Conservation (phyloP, 2,113 vertebrate species). For the human region GRCh38 chr6:11281001-11281500, state of each 20-base stretch:
- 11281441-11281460: not conserved
- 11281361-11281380: not conserved
- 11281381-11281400: not conserved
- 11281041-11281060: not conserved
- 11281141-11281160: not conserved
- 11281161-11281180: not conserved
- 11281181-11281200: not conserved
- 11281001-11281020: not conserved
- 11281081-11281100: not conserved
- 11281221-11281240: not conserved
- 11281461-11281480: not conserved
- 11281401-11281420: not conserved
- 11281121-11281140: not conserved
- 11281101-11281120: not conserved
- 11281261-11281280: not conserved
- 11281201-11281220: not conserved
- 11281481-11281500: not conserved
- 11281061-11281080: not conserved
- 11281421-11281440: not conserved
- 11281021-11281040: not conserved
- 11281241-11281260: not conserved
- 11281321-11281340: not conserved
- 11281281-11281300: not conserved
- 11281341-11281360: not conserved
- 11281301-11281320: not conserved